Evolutionary conservation across 2,113 vertebrate species (phyloP), one percentile per base, ranked within the genome.

Genomic region (Halcyon senegalensis): DNA sequence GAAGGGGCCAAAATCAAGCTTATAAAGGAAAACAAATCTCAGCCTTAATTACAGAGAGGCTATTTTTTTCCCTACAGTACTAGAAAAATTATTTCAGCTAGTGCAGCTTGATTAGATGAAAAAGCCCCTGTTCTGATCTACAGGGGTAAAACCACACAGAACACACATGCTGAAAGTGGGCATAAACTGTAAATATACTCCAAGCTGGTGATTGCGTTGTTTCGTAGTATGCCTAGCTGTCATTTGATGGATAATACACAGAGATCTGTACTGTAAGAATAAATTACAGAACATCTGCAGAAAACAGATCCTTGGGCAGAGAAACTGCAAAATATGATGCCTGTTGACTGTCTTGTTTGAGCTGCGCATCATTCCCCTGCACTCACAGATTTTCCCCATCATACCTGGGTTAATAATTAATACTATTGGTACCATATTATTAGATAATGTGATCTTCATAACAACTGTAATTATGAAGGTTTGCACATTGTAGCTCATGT

Each of bases 231-330:
- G 60, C n/a, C 58, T 74, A 58, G 50, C 39, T 93, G 85, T 55
- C 68, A 72, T 70, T 74, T 89, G 68, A 81, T 74, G 84, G 64
- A 41, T 89, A 87, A 87, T 92, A 60, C 28, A 33, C 33, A 48
- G 37, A 90, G 30, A 2, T 89, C 56, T 55, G 28, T 87, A 48
- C 44, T 60, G 24, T 55, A 94, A 63, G 60, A 28, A 91, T 79
- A 79, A 84, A 91, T 89, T 91, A 68, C 56, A 50, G 56, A 91
- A 75, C 84, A 93, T 76, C 91, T 93, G 87, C 77, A 87, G 53
- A 62, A 91, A 89, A 85, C 24, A 79, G 35, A 75, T 39, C 33
- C 37, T 79, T 1, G 0, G 53, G 33, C 74, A 81, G 69, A 77
- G 44, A 53, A 89, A 85, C 10, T 66, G 15, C 82, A 73, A 91